These are phyloP conservation scores for Encarsia formosa DNA, from an alignment of 2,888 invertebrate genomes.

Conservation along the genomic window DNA sequence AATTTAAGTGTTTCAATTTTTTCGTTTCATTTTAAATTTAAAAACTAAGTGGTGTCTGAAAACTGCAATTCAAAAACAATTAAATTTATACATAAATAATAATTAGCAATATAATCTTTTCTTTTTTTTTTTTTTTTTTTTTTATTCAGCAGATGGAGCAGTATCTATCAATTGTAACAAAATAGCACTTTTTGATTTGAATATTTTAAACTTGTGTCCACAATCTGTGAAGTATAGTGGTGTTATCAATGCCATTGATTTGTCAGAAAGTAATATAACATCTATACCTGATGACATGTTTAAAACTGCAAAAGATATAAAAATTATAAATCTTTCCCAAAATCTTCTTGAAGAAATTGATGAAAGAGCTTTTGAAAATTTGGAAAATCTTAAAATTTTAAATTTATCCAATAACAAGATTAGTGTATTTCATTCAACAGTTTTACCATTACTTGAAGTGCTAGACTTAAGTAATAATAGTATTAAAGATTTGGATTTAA, in stretches of 20 bases:
- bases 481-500: slow-evolving; percentile 44
- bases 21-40: too few relatives aligned
- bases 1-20: too few relatives aligned
- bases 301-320: slow-evolving; percentile 50
- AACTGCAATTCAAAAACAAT: too few relatives aligned
- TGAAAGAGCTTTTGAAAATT: slow-evolving; percentile 48
- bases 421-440: slow-evolving; percentile 50
- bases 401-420: slow-evolving; percentile 54
- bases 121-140: too few relatives aligned
- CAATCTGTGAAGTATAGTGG: slow-evolving; percentile 48
- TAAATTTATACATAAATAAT: too few relatives aligned
- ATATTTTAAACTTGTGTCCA: slow-evolving; percentile 31
- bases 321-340: slow-evolving; percentile 56
- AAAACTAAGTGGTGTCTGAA: too few relatives aligned
- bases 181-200: slow-evolving; percentile 27
- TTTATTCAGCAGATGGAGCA: slow-evolving; percentile 27
- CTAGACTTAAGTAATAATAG: slow-evolving; percentile 56
- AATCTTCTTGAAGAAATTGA: slow-evolving; percentile 54
- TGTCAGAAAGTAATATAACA: slow-evolving; percentile 54
- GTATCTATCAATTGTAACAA: slow-evolving; percentile 32
- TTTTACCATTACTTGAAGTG: slow-evolving; percentile 50
- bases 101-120: too few relatives aligned
- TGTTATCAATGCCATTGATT: slow-evolving; percentile 51
- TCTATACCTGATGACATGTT: slow-evolving; percentile 54
- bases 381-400: slow-evolving; percentile 46